phyloP scores from a whole-genome alignment of 2,797 vertebrate species.

The Anabas testudineus region DNA sequence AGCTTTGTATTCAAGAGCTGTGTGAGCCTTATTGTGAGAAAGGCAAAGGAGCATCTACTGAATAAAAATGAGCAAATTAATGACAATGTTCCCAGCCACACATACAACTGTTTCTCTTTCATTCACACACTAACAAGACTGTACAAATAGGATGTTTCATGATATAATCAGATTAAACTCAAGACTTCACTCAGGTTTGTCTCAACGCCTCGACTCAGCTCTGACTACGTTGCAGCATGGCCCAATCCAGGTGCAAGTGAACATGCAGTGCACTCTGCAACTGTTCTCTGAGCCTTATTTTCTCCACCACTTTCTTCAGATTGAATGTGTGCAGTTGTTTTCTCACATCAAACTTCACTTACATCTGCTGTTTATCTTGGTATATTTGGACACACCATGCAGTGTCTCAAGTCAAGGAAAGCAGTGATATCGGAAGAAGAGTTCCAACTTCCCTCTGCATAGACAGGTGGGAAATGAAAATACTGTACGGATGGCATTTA shows the following conservation, averaged over 20 bases:
- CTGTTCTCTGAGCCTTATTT: neutral
- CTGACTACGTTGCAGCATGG: slow-evolving; percentile 38
- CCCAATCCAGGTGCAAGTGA: slow-evolving; percentile 22
- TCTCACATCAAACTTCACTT: neutral
- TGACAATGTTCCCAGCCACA: slow-evolving; percentile 50
- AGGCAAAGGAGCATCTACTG: slow-evolving; percentile 52
- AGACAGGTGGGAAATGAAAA: neutral
- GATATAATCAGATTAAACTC: slow-evolving; percentile 46
- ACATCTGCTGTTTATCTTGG: neutral
- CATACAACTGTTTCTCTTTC: slow-evolving; percentile 30
- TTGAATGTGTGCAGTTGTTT: neutral
- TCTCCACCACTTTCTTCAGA: neutral
- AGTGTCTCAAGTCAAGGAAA: slow-evolving; percentile 4
- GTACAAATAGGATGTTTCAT: slow-evolving; percentile 58
- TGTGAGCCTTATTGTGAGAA: slow-evolving; percentile 51
- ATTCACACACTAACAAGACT: slow-evolving; percentile 52
- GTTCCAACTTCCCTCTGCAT: neutral
- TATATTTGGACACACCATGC: neutral
- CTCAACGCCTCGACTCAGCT: slow-evolving; percentile 33
- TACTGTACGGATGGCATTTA: neutral
- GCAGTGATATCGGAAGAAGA: neutral
- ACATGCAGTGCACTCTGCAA: slow-evolving; percentile 17
- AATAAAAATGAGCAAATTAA: slow-evolving; percentile 66
- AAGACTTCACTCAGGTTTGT: slow-evolving; percentile 34
- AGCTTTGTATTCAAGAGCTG: slow-evolving; percentile 53